A percentile compares a stretch with the other conserved stretches of the same genome.
Evolutionary conservation across 2,888 invertebrate genomes (phyloP).

Genomic region (Lasioglossum leucozonium): DNA sequence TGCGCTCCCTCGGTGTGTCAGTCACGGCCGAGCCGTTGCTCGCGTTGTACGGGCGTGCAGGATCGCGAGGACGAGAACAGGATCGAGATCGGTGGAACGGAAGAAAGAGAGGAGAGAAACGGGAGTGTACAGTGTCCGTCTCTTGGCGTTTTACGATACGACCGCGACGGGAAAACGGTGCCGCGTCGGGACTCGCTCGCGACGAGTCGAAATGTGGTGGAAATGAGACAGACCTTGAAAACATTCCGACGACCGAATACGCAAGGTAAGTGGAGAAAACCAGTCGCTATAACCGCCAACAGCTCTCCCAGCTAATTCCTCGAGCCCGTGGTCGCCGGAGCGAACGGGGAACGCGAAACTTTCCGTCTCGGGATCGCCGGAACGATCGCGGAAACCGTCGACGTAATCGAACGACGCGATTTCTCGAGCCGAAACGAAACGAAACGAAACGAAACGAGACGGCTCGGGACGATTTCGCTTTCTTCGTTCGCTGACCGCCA

Average conservation of each 20-base stretch:
- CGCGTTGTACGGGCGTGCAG: slow-evolving; percentile 42
- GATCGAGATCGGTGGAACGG: background rate
- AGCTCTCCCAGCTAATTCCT: background rate
- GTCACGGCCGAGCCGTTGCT: slow-evolving; percentile 83
- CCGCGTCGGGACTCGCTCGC: slow-evolving; percentile 8
- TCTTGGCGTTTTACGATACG: background rate
- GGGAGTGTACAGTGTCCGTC: background rate
- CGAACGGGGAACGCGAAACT: slow-evolving; percentile 16
- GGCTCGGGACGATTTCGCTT: slow-evolving; percentile 43
- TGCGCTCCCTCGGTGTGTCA: slow-evolving; percentile 75
- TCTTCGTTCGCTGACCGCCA: slow-evolving; percentile 41
- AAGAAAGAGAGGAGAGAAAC: background rate
- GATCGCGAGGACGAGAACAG: background rate
- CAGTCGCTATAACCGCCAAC: background rate
- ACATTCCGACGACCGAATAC: slow-evolving; percentile 82
- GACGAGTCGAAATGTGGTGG: slow-evolving; percentile 63
- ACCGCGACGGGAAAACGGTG: background rate
- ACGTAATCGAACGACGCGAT: slow-evolving; percentile 2
- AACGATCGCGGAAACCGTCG: slow-evolving; percentile 1
- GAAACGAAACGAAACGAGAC: slow-evolving; percentile 4
- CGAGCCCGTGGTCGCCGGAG: background rate
- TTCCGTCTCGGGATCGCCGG: background rate
- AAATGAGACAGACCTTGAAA: slow-evolving; percentile 81
- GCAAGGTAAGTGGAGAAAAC: slow-evolving; percentile 76
- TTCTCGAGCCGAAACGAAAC: background rate